Conservation (phyloP, 2,888 invertebrate species). For the Heliconius charithonia region DNA sequence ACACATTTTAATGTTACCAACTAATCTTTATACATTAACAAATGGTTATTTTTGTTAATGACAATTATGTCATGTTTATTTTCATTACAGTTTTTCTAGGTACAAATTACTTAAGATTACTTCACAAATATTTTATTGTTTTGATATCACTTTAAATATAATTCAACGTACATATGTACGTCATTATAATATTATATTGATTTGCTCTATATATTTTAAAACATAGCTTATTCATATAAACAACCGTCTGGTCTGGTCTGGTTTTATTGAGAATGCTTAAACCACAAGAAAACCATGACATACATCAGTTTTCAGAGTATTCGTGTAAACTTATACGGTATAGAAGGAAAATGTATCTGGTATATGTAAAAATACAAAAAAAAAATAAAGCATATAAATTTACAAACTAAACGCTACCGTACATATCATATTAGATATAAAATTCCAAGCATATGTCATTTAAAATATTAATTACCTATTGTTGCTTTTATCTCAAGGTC, state of each 20-base stretch:
- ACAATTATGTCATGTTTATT: conserved; percentile 27
- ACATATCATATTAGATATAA: not conserved
- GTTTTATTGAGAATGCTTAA: conserved; percentile 23
- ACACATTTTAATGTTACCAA: not conserved
- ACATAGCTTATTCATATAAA: conserved; percentile 4
- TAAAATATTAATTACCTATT: not conserved
- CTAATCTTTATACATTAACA: conserved; percentile 21
- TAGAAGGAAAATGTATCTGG: conserved; percentile 26
- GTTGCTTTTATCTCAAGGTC: not conserved
- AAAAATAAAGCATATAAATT: not conserved
- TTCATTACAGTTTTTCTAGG: not conserved
- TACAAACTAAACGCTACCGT: not conserved
- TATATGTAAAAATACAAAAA: not conserved
- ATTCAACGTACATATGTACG: not conserved
- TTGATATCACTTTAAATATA: not conserved
- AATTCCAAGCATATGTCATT: not conserved
- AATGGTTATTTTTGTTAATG: conserved; percentile 10
- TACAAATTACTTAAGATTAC: not conserved
- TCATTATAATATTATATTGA: not conserved
- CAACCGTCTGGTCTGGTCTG: not conserved
- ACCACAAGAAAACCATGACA: conserved; percentile 36
- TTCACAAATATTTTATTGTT: not conserved
- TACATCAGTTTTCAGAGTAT: conserved; percentile 31
- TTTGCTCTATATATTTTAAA: not conserved
- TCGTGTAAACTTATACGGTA: conserved; percentile 10